A percentile compares a stretch with the other conserved stretches of the same genome.
These are phyloP conservation scores for Oryzias celebensis DNA, from an alignment of 2,113 vertebrate genomes.

Conservation along the genomic window DNA sequence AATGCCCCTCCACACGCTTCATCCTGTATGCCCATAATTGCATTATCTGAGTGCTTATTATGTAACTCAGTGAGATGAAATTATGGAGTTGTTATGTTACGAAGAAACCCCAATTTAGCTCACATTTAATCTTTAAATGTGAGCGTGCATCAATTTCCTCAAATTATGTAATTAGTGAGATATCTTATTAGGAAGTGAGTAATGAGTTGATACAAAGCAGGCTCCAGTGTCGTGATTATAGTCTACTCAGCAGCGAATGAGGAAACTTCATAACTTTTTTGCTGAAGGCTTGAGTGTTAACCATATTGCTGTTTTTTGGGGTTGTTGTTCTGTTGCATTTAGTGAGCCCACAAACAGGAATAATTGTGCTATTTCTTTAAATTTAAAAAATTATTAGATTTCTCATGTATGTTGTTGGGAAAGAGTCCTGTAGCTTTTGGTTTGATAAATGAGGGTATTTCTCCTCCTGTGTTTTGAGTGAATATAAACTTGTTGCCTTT, in stretches of 20 bases:
- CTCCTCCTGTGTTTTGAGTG: no score
- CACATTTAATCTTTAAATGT: slow-evolving; percentile 20
- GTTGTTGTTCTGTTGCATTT: slow-evolving; percentile 39
- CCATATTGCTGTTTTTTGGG: slow-evolving; percentile 30
- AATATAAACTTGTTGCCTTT: no score
- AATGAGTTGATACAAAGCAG: slow-evolving; percentile 26
- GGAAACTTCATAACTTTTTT: slow-evolving; percentile 42
- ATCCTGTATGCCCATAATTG: slow-evolving; percentile 18
- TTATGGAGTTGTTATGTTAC: slow-evolving; percentile 21
- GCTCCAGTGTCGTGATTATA: slow-evolving; percentile 15
- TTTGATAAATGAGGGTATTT: no score
- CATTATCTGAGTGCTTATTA: slow-evolving; percentile 34
- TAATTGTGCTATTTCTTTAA: background rate
- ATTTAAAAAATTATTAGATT: background rate
- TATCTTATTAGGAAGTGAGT: slow-evolving; percentile 47
- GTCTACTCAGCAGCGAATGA: slow-evolving; percentile 25
- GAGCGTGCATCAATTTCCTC: slow-evolving; percentile 27
- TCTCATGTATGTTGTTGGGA: background rate
- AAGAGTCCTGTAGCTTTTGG: no score
- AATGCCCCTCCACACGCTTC: slow-evolving; percentile 17
- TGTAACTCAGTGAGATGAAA: slow-evolving; percentile 38
- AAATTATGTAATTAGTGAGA: slow-evolving; percentile 43
- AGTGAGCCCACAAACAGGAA: slow-evolving; percentile 34
- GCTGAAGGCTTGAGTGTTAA: slow-evolving; percentile 55
- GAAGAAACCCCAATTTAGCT: slow-evolving; percentile 21